These are phyloP conservation scores for Rhea americana DNA, from an alignment of 2,113 vertebrate species.

Conservation along the genomic window DNA sequence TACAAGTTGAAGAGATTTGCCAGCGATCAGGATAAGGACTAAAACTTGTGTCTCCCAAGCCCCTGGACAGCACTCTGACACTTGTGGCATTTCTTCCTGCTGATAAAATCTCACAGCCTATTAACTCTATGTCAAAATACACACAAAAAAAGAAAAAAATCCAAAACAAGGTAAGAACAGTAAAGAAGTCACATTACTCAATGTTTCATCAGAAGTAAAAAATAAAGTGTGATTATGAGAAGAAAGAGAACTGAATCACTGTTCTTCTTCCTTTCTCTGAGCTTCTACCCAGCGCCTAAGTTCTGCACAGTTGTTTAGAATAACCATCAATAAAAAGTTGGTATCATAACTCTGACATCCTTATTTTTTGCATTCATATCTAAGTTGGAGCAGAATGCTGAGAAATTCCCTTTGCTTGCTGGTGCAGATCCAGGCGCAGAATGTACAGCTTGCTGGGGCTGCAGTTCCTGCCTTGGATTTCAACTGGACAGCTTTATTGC, in stretches of 20 bases:
- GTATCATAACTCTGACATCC: background rate
- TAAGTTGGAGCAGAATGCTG: background rate
- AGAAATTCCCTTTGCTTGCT: background rate
- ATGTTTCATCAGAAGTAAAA: background rate
- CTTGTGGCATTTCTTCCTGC: background rate
- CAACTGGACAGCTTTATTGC: constrained; percentile 5
- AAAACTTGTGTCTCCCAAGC: background rate
- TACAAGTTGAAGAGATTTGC: background rate
- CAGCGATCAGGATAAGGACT: background rate
- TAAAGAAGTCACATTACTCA: background rate
- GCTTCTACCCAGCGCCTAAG: background rate
- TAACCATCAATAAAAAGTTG: background rate
- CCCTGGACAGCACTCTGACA: background rate
- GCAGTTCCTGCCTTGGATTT: background rate
- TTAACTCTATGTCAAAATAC: background rate
- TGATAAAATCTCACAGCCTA: background rate
- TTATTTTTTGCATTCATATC: background rate
- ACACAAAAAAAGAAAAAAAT: background rate
- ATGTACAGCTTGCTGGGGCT: background rate
- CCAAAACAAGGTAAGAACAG: background rate
- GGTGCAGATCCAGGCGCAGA: background rate
- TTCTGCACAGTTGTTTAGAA: background rate
- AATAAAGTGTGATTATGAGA: background rate
- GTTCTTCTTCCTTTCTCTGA: background rate
- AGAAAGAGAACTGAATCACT: background rate